Conservation (phyloP, 2,888 invertebrate genomes). For the Augochlorella aurata region DNA sequence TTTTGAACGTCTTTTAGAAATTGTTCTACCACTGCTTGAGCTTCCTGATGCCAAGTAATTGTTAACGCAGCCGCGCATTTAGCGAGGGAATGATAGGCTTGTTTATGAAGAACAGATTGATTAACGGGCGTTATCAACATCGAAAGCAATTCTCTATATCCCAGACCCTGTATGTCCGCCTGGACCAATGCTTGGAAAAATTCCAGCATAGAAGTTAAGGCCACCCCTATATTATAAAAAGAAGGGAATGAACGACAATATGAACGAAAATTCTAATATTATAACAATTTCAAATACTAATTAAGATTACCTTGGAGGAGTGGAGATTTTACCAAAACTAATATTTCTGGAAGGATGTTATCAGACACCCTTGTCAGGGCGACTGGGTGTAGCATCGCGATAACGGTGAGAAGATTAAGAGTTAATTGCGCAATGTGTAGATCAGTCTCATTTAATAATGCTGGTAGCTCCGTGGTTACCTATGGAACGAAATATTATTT, state of each 20-base stretch:
- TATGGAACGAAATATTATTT: slow-evolving; percentile 66
- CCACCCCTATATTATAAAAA: slow-evolving; percentile 86
- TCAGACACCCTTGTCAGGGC: slow-evolving; percentile 89
- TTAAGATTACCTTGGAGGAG: slow-evolving; percentile 89
- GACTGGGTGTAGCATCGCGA: slow-evolving; percentile 90
- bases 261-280: neutral
- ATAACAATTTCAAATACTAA: neutral
- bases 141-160: slow-evolving; percentile 91
- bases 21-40: slow-evolving; percentile 86
- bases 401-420: slow-evolving; percentile 91
- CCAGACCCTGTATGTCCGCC: slow-evolving; percentile 90
- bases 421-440: slow-evolving; percentile 98
- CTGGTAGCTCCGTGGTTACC: slow-evolving; percentile 94
- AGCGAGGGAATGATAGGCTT: slow-evolving; percentile 97
- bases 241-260: neutral
- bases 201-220: slow-evolving; percentile 94
- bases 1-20: slow-evolving; percentile 89
- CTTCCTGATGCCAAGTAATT: slow-evolving; percentile 89
- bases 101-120: slow-evolving; percentile 82
- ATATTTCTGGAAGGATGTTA: slow-evolving; percentile 92
- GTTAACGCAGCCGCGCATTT: slow-evolving; percentile 98
- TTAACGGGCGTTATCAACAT: slow-evolving; percentile 89
- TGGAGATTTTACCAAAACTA: slow-evolving; percentile 94
- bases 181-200: slow-evolving; percentile 96
- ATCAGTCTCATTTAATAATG: slow-evolving; percentile 95